Evolutionary conservation across 2,888 invertebrate species (phyloP).

Genomic region (Apantesis nais): DNA sequence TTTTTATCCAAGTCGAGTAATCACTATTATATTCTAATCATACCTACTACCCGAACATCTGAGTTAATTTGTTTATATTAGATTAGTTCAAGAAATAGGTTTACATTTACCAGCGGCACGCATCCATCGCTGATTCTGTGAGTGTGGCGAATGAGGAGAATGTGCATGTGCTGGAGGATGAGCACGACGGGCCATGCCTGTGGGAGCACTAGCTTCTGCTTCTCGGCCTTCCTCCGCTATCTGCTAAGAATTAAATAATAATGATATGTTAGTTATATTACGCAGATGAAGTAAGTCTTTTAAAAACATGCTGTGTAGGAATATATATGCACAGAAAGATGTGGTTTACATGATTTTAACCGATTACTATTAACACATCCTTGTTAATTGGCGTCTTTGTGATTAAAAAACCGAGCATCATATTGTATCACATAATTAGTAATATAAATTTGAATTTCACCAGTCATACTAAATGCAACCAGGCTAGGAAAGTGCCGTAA

Average conservation of each 20-base stretch:
- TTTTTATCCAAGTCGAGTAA: neutral
- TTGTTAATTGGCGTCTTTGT: no score
- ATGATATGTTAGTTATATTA: neutral
- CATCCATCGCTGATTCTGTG: conserved; percentile 78
- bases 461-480: neutral
- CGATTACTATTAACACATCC: no score
- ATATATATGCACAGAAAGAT: neutral
- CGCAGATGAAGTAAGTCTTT: neutral
- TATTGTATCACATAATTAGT: no score
- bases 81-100: neutral
- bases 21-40: no score
- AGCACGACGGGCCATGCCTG: conserved; percentile 54
- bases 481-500: conserved; percentile 5
- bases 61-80: neutral
- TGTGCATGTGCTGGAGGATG: conserved; percentile 54
- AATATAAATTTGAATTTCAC: neutral
- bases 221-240: conserved; percentile 90
- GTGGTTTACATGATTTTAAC: neutral
- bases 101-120: conserved; percentile 71
- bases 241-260: conserved; percentile 42
- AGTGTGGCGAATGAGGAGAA: conserved; percentile 57
- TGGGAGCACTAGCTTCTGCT: conserved; percentile 89
- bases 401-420: no score
- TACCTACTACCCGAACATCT: neutral
- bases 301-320: neutral